Evolutionary conservation across 2,113 vertebrate genomes (phyloP), one percentile per base, ranked within the genome.

Genomic region (Uropsilus gracilis): DNA sequence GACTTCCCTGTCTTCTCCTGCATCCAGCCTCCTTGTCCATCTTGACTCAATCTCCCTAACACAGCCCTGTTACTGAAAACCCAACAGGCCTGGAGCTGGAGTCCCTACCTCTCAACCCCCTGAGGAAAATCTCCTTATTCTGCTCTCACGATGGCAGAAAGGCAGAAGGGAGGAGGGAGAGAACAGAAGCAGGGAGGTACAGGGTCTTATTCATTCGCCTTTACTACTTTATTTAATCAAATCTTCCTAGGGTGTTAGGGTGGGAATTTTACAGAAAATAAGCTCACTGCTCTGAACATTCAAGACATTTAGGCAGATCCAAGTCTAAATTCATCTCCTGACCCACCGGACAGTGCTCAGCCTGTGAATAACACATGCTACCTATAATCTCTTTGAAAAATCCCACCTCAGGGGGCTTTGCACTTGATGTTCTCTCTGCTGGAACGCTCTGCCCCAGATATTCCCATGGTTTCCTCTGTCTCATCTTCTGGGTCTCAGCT

Each of bases 401-500:
- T 82, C 95, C 97, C 97, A 96, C 97, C 92, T 95, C 95, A 97
- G 96, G 95, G 97, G 97, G 97, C 95, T 96, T 77, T 92, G 92
- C 68, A 92, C 97, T 97, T 92, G 92, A 97, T 97, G 95, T 96
- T 95, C 94, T 93, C 88, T 76, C 95, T 94, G 94, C 95, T 93
- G 85, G 97, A 97, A 97, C 96, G 86, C 90, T 96, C 90, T 97
- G 97, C 90, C 96, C 97, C 95, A 97, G 96, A 97, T 97, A 96
- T 59, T 95, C 96, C 96, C 96, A 77, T 39, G 92, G 86, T 76
- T 96, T 91, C 68, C 37, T 97, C 80, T 87, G 87, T 94, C 95
- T 97, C 92, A 91, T 95, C 89, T 96, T 94, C 37, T 13, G 39
- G 91, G 96, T 64, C 93, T 92, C 94, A 61, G 85, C 82, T 94